These are phyloP conservation scores for Clarias laeviceps DNA, from an alignment of 2,797 vertebrate genomes.

Conservation along the genomic window DNA sequence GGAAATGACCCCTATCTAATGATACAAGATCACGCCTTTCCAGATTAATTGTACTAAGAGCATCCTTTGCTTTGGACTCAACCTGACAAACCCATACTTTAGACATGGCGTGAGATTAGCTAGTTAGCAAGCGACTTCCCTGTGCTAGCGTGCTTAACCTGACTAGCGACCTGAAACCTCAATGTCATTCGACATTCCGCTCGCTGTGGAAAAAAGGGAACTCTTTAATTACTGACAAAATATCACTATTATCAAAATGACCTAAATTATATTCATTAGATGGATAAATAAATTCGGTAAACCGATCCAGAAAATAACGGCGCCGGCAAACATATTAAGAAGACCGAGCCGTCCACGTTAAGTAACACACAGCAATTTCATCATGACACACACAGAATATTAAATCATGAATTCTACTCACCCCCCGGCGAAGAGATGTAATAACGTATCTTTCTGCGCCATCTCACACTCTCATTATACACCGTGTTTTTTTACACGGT, in stretches of 20 bases:
- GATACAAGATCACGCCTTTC: background rate
- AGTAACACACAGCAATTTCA: background rate
- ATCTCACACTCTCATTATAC: conserved; percentile 9
- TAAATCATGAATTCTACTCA: background rate
- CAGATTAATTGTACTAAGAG: background rate
- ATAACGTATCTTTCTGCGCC: conserved; percentile 30
- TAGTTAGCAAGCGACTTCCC: background rate
- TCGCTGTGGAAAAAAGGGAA: background rate
- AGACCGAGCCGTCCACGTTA: too few species aligned
- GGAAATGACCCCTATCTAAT: background rate
- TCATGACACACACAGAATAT: background rate
- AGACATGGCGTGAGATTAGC: background rate
- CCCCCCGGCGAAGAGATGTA: conserved; percentile 29
- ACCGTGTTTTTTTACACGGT: background rate
- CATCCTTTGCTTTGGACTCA: too few species aligned
- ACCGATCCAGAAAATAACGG: too few species aligned
- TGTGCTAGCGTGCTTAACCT: background rate
- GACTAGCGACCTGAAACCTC: conserved; percentile 15
- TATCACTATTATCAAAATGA: background rate
- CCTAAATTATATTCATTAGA: too few species aligned
- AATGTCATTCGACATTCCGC: background rate
- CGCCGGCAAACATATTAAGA: too few species aligned
- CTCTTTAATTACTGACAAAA: background rate
- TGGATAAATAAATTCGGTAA: background rate
- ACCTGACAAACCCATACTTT: background rate